Conservation (phyloP, 2,888 invertebrate genomes). For the Gastracanthus pulcherrimus region DNA sequence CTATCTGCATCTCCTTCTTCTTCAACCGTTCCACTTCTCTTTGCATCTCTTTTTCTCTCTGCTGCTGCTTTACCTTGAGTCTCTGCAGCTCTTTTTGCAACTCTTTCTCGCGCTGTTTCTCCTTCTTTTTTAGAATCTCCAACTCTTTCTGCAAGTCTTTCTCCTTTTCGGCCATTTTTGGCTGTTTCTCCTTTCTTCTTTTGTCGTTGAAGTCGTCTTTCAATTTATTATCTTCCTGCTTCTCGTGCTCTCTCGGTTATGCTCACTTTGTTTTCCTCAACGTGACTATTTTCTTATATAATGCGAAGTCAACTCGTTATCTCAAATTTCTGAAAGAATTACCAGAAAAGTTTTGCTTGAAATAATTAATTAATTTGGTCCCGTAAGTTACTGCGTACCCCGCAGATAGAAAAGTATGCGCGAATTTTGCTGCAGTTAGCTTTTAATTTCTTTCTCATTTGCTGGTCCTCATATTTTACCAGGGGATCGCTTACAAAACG, state of each 20-base stretch:
- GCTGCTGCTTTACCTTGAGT: conserved; percentile 50
- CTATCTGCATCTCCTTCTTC: conserved; percentile 46
- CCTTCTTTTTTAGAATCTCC: conserved; percentile 51
- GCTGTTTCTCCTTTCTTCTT: neutral
- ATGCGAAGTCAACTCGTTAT: no score
- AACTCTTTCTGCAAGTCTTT: conserved; percentile 49
- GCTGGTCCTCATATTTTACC: neutral
- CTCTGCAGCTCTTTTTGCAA: conserved; percentile 54
- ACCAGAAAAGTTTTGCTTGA: neutral
- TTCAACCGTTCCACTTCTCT: conserved; percentile 47
- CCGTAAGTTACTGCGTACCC: neutral
- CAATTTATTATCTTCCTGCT: neutral
- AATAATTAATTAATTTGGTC: neutral
- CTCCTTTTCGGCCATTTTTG: conserved; percentile 50
- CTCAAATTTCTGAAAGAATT: neutral
- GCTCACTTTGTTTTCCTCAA: neutral
- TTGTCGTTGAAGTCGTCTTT: neutral
- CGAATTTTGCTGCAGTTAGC: neutral
- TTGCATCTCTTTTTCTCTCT: conserved; percentile 48
- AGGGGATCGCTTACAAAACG: neutral
- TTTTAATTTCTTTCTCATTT: neutral
- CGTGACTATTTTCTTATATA: neutral
- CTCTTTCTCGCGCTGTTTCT: conserved; percentile 54
- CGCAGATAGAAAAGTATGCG: neutral
- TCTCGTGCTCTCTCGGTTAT: neutral